These are phyloP conservation scores for Astyanax mexicanus DNA, from an alignment of 2,797 vertebrate species.

Conservation along the genomic window DNA sequence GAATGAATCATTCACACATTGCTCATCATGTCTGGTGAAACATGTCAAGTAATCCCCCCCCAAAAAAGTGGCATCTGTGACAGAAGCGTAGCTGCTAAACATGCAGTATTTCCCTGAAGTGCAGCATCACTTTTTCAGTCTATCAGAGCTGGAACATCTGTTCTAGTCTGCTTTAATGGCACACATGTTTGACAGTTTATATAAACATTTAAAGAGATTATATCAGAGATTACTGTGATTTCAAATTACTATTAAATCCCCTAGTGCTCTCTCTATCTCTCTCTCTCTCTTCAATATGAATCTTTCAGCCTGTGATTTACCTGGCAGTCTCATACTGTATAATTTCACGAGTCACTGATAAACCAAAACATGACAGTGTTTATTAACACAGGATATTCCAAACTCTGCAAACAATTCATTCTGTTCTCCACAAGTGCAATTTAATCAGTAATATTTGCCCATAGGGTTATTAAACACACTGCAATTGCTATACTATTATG, in stretches of 20 bases:
- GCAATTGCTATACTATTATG: background rate
- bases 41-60: background rate
- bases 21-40: background rate
- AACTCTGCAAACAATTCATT: background rate
- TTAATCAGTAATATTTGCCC: background rate
- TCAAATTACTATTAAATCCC: background rate
- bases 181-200: background rate
- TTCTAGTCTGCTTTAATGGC: background rate
- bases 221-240: background rate
- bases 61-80: background rate
- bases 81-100: background rate
- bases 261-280: background rate
- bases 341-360: background rate
- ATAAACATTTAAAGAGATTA: background rate
- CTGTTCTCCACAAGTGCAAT: background rate
- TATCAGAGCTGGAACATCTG: slow-evolving; percentile 5
- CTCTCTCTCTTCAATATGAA: background rate
- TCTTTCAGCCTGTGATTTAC: background rate
- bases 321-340: no score
- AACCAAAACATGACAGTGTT: background rate
- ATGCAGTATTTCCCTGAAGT: background rate
- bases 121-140: background rate
- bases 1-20: background rate
- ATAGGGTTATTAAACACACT: background rate
- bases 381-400: background rate